Percentiles rank a stretch among this genome's conserved stretches.
phyloP scores from a whole-genome alignment of 2,797 vertebrate genomes.

The Podarcis siculus region DNA sequence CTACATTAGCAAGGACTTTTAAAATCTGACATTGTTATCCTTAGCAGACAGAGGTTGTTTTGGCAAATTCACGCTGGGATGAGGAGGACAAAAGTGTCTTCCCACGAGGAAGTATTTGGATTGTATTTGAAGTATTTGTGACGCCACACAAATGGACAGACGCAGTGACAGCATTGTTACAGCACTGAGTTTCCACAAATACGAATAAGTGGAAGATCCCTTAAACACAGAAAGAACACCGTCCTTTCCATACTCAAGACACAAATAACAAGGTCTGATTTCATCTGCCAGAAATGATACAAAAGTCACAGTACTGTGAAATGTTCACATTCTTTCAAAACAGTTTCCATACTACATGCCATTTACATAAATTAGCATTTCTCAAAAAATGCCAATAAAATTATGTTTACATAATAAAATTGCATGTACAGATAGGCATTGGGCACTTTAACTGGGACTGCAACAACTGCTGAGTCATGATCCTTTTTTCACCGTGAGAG shows the following conservation, averaged over 20 bases:
- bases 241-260: not conserved
- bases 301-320: too few species aligned
- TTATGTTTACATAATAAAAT: too few species aligned
- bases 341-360: too few species aligned
- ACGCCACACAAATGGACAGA: not conserved
- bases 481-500: too few species aligned
- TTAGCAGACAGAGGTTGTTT: not conserved
- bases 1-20: not conserved
- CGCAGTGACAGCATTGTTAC: not conserved
- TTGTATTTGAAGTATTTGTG: not conserved
- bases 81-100: not conserved
- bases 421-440: too few species aligned
- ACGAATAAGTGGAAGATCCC: not conserved
- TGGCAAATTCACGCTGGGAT: not conserved
- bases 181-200: not conserved
- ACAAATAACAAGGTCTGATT: not conserved
- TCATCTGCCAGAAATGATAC: not conserved
- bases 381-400: too few species aligned
- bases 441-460: too few species aligned
- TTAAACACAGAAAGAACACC: not conserved
- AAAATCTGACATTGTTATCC: not conserved
- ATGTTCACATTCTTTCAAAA: too few species aligned
- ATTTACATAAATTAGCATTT: too few species aligned
- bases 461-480: too few species aligned
- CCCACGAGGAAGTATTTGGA: not conserved